Conservation (phyloP, 2,888 invertebrate genomes). For the Tachina grossa region DNA sequence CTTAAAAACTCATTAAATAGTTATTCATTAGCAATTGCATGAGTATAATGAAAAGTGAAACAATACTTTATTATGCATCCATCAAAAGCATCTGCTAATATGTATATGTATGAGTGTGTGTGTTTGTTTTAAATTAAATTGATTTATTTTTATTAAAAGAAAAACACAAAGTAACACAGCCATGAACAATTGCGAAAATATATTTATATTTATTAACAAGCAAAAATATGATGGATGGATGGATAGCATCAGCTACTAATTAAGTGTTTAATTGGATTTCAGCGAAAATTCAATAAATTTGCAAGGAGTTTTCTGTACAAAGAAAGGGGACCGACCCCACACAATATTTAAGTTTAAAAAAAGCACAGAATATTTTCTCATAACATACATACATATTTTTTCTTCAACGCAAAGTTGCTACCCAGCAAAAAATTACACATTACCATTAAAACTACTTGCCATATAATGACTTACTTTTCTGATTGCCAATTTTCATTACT, state of each 20-base stretch:
- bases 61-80: conserved; percentile 39
- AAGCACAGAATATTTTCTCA: no score
- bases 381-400: no score
- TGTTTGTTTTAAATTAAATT: conserved; percentile 8
- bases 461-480: no score
- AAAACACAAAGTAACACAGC: not conserved
- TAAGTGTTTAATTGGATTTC: conserved; percentile 19
- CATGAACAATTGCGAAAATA: not conserved
- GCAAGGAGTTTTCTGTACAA: no score
- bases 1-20: conserved; percentile 14
- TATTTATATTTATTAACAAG: conserved; percentile 34
- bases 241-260: conserved; percentile 4
- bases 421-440: no score
- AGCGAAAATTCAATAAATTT: no score
- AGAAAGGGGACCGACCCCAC: no score
- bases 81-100: conserved; percentile 25
- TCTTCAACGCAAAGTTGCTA: no score
- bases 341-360: no score
- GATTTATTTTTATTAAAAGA: not conserved
- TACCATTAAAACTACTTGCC: no score
- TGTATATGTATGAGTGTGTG: not conserved
- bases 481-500: no score
- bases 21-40: not conserved
- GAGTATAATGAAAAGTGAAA: conserved; percentile 4
- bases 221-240: conserved; percentile 35